Evolutionary conservation across 2,113 vertebrate genomes (phyloP).

Genomic region (Zapus hudsonius): DNA sequence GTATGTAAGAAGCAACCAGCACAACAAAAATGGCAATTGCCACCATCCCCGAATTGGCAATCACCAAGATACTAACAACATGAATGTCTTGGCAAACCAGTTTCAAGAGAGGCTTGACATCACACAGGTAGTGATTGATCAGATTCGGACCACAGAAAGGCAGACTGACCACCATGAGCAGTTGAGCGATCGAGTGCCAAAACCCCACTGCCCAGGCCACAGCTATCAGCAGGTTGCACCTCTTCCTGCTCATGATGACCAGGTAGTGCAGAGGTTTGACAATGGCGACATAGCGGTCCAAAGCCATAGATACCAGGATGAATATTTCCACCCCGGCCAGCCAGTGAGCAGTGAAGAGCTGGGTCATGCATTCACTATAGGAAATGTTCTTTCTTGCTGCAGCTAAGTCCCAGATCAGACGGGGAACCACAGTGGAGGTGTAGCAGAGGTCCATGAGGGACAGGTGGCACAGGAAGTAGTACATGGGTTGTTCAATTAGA

Average conservation of each 20-base stretch:
- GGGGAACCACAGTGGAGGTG: constrained; percentile 31
- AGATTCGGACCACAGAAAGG: constrained; percentile 58
- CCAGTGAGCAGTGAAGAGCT: constrained; percentile 49
- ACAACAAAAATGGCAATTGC: background rate
- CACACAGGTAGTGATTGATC: constrained; percentile 50
- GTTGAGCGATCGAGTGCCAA: background rate
- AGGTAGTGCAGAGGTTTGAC: constrained; percentile 50
- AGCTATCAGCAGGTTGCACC: background rate
- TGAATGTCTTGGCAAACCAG: constrained; percentile 30
- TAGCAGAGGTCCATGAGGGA: constrained; percentile 51
- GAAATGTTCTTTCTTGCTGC: constrained; percentile 36
- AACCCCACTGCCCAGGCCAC: background rate
- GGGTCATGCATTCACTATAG: constrained; percentile 47
- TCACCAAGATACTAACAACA: constrained; percentile 22
- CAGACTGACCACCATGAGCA: constrained; percentile 32
- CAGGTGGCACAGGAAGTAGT: constrained; percentile 45
- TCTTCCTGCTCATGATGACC: background rate
- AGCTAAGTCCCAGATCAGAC: constrained; percentile 18
- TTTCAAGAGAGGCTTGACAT: constrained; percentile 64
- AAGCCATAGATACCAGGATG: constrained; percentile 62
- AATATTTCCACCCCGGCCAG: constrained; percentile 41
- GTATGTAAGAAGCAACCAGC: constrained; percentile 43
- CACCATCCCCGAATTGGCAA: constrained; percentile 35
- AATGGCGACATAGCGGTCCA: constrained; percentile 60
- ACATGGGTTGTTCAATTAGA: background rate